phyloP scores from a whole-genome alignment of 64 coral and sea anemone species.

The Porites australiensis region DNA sequence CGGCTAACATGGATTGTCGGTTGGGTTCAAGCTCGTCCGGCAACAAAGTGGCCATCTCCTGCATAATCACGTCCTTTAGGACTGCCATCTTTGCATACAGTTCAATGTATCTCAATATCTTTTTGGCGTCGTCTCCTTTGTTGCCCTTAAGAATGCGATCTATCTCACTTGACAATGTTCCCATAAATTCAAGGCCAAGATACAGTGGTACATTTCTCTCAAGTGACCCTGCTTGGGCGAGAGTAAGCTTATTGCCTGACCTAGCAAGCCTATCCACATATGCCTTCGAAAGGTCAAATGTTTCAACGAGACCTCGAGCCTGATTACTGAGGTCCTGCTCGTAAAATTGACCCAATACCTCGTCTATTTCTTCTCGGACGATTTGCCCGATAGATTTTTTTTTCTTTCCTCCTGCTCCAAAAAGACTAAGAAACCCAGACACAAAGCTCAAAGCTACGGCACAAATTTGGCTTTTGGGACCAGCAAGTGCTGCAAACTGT shows the following conservation, averaged over 20 bases:
- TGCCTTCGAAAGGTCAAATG: not conserved
- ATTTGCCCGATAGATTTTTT: not conserved
- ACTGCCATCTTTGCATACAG: too few relatives aligned
- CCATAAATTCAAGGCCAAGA: slow-evolving; percentile 1
- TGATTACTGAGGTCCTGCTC: not conserved
- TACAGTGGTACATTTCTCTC: not conserved
- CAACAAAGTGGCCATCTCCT: too few relatives aligned
- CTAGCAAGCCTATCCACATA: not conserved
- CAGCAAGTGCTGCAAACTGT: not conserved
- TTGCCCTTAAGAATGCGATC: too few relatives aligned
- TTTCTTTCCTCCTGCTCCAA: not conserved
- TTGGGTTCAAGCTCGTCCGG: too few relatives aligned
- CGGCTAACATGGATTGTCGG: too few relatives aligned
- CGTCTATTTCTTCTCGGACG: slow-evolving; percentile 19
- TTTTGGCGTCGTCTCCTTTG: too few relatives aligned
- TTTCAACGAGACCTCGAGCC: not conserved
- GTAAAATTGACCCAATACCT: not conserved
- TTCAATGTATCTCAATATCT: too few relatives aligned
- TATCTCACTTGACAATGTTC: too few relatives aligned
- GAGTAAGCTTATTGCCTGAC: not conserved
- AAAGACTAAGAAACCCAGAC: too few relatives aligned
- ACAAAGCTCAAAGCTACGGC: not conserved
- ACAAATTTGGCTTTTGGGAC: slow-evolving; percentile 6
- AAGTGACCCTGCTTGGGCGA: too few relatives aligned
- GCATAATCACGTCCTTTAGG: too few relatives aligned